These are phyloP conservation scores for Coreius guichenoti DNA, from an alignment of 2,797 vertebrate genomes.

Conservation along the genomic window DNA sequence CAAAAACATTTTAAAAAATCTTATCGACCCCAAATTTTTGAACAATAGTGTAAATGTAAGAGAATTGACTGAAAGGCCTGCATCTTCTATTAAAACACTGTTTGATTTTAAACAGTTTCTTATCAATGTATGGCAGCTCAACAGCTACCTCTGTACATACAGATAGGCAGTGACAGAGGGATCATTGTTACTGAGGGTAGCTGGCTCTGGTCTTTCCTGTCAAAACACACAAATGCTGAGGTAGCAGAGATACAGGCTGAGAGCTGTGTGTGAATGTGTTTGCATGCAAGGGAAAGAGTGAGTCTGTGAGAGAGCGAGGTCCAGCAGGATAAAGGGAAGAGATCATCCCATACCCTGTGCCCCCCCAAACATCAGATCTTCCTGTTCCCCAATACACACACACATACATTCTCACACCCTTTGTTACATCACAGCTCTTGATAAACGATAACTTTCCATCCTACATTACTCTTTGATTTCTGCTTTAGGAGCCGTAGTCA, in stretches of 20 bases:
- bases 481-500: not conserved
- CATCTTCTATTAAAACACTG: not conserved
- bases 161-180: slow-evolving; percentile 60
- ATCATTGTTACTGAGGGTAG: slow-evolving; percentile 76
- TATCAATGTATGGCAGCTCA: not conserved
- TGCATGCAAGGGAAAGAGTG: slow-evolving; percentile 42
- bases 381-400: slow-evolving; percentile 49
- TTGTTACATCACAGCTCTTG: slow-evolving; percentile 39
- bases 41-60: not conserved
- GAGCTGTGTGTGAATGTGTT: slow-evolving; percentile 44
- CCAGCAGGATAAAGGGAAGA: slow-evolving; percentile 56
- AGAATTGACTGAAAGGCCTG: not conserved
- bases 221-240: slow-evolving; percentile 82
- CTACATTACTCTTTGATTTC: not conserved
- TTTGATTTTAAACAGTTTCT: not conserved
- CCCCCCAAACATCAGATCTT: slow-evolving; percentile 49
- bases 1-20: not conserved
- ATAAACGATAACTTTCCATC: not conserved
- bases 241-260: slow-evolving; percentile 71
- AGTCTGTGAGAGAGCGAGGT: slow-evolving; percentile 28
- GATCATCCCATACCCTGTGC: slow-evolving; percentile 52
- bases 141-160: slow-evolving; percentile 43
- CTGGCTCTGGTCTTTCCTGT: slow-evolving; percentile 79
- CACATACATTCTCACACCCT: slow-evolving; percentile 38
- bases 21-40: not conserved